Base-by-base conservation (phyloP, 2,888 invertebrate species). In the Apomyelois bistriatella region DNA sequence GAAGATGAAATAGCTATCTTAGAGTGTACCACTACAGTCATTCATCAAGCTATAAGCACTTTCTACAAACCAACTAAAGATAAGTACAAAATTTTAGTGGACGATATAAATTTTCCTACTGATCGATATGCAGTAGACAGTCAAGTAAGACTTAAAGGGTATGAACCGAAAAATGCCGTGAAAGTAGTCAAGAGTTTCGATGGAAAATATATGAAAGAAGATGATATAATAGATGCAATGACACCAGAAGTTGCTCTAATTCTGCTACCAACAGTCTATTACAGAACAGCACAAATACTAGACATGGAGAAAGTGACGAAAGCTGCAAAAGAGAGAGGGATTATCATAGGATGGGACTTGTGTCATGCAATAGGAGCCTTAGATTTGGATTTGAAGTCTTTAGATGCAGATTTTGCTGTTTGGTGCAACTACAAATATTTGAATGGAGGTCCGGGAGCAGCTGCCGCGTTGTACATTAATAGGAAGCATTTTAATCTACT, bases 401-500 rank as follows among this genome's bases (percentile, higher is more conserved):
- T 85, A 2, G 80, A 86, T 53, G 65, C 74, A 15, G 88, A 88
- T 59, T 88, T 87, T 55, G 88, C 86, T 0, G 64, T 87, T 4
- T 87, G 87, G 88, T 87, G 86, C 53, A 87, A 83, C 1, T 88
- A 88, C 49, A 88, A 88, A 62, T 87, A 88, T 49, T 56, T 88
- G 13, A 87, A 86, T 48, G 87, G 85, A 0, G 88, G 88, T 0
- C 87, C 87, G 0, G 87, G 88, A 0, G 74, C 85, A 0, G 32
- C 74, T 0, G 78, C 81, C 0, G 82, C 72, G 0, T 54, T 86
- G 36, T 88, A 85, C 49, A 79, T 87, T 7, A 87, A 87, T 50
- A 75, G 74, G 8, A 80, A 72, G 58, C 82, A 88, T 57, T 87
- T 87, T 54, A 54, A 68, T 3, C 66, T 59, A 17, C 57, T 76